Evolutionary conservation across 2,888 invertebrate species (phyloP).

Genomic region (Drosophila robusta): DNA sequence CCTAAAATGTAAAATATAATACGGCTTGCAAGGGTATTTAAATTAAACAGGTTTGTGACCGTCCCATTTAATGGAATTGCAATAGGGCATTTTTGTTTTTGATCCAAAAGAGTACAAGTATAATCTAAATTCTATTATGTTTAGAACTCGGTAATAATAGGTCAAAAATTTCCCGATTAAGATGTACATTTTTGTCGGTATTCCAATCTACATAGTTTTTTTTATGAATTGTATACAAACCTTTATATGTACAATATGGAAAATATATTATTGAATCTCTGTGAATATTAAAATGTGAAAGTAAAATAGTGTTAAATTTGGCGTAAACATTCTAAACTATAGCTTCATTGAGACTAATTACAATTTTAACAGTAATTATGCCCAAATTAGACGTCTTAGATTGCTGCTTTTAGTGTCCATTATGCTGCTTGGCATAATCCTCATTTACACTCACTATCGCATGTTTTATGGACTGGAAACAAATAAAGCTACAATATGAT

Average conservation of each 20-base stretch:
- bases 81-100: background rate
- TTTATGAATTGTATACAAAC: conserved; percentile 45
- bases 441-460: too few species aligned
- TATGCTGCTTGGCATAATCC: too few species aligned
- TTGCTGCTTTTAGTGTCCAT: too few species aligned
- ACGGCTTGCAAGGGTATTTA: conserved; percentile 15
- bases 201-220: conserved; percentile 19
- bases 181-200: conserved; percentile 12
- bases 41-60: conserved; percentile 33
- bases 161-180: conserved; percentile 3
- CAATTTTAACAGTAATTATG: too few species aligned
- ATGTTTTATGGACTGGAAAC: too few species aligned
- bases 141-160: background rate
- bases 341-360: background rate
- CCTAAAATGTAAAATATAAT: background rate
- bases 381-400: too few species aligned
- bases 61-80: conserved; percentile 52
- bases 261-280: conserved; percentile 27
- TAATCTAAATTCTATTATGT: conserved; percentile 6
- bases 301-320: background rate
- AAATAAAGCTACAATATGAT: too few species aligned
- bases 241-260: conserved; percentile 22
- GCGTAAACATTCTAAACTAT: background rate
- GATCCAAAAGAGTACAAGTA: conserved; percentile 14
- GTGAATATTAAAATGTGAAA: background rate